Evolutionary conservation across 2,888 invertebrate genomes (phyloP), one percentile per base, ranked within the genome.

Genomic region (Polietes domitor): DNA sequence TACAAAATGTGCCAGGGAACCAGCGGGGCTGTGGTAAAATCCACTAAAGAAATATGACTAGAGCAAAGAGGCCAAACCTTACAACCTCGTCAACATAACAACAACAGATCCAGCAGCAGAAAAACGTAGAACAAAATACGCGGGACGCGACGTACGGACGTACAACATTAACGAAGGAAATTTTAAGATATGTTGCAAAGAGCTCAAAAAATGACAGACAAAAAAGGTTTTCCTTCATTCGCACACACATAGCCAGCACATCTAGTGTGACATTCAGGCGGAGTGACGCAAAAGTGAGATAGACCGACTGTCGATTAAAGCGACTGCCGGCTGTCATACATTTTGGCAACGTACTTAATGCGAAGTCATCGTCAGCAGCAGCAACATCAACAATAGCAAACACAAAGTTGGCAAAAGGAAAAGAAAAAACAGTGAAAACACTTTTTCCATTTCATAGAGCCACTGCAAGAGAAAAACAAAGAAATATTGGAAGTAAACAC

Each of bases 341-440:
- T n/a, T 15, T 80, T 75, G 75, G 58, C 70, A 75, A 75, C 53
- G 53, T 77, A 74, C 73, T 77, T 77, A 77, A 77, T 70, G 55
- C 77, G 68, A 68, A 77, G 68, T 73, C 73, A 26, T 73, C 55
- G 17, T 55, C 70, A 75, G 28, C 75, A 65, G 5, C 70, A 75
- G 50, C 68, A 70, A 19, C 24, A 26, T 17, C 19, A 73, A 43
- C 17, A 68, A 53, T 32, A 19, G 53, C 41, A 73, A n/a, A 74
- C 65, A 74, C 47, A 47, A 47, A 47, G 47, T 47, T 47, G 15
- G n/a, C n/a, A 47, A 37, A 3, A 53, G 1, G 53, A 21, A 53
- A 12, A 53, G 10, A 21, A 21, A 53, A 37, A 53, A 21, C 10
- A 21, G 53, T 21, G 21, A 53, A 53, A 58, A 58, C 26, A 24